These are phyloP conservation scores for Alligator sinensis DNA, from an alignment of 2,113 vertebrate species.

Conservation along the genomic window DNA sequence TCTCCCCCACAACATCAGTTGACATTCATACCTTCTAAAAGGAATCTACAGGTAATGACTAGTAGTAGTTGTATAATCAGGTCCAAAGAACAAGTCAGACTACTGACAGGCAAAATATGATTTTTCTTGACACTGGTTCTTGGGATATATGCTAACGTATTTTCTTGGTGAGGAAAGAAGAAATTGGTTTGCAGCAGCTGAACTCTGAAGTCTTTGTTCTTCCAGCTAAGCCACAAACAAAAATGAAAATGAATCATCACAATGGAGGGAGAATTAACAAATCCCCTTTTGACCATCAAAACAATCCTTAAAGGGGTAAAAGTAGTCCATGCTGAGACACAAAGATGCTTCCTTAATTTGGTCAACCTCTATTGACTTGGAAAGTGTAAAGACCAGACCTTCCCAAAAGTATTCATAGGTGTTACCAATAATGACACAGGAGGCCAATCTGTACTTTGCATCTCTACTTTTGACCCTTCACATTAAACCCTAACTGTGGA, in stretches of 20 bases:
- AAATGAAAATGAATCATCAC: neutral
- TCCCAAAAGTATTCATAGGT: too few species aligned
- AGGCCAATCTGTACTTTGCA: too few species aligned
- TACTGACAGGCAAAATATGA: neutral
- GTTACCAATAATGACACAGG: too few species aligned
- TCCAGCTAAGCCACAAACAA: slow-evolving; percentile 29
- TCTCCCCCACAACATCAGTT: slow-evolving; percentile 20
- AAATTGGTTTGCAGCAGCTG: neutral
- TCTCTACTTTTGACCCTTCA: too few species aligned
- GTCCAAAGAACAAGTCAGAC: neutral
- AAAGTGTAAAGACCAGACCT: neutral
- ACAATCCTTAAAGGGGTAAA: neutral
- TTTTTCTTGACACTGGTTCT: neutral
- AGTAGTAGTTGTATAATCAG: neutral
- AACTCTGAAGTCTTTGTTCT: slow-evolving; percentile 53
- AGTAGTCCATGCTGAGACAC: neutral
- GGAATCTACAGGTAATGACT: slow-evolving; percentile 14
- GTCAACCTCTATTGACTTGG: neutral
- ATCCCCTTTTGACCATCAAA: neutral
- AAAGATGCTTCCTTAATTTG: neutral
- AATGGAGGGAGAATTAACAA: neutral
- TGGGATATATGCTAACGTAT: neutral
- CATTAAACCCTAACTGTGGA: neutral
- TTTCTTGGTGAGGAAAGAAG: neutral
- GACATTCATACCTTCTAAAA: neutral